phyloP scores from a whole-genome alignment of 2,797 vertebrate species.

The Acrossocheilus wenchowensis region DNA sequence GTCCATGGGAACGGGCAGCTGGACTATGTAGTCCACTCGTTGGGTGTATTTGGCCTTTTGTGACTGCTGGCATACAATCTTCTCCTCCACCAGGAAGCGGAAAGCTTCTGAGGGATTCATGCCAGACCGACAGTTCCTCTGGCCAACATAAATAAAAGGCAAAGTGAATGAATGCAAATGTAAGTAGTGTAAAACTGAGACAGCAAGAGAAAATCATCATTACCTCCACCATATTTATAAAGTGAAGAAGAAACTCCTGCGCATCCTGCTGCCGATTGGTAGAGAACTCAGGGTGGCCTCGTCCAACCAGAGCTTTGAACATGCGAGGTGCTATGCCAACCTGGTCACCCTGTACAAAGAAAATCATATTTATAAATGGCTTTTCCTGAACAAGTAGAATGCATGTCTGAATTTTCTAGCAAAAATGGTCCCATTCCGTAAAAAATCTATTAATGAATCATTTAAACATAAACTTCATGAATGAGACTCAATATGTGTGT shows the following conservation, averaged over 20 bases:
- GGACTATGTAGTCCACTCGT: slow-evolving; percentile 97
- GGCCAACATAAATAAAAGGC: slow-evolving; percentile 34
- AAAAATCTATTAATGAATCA: neutral
- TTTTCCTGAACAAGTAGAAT: neutral
- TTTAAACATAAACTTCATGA: neutral
- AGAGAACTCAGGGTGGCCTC: slow-evolving; percentile 97
- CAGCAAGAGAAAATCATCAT: slow-evolving; percentile 35
- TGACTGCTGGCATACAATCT: slow-evolving; percentile 95
- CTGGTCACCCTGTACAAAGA: slow-evolving; percentile 86
- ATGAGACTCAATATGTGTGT: neutral
- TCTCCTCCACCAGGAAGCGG: slow-evolving; percentile 96
- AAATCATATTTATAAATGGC: neutral
- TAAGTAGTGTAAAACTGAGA: neutral
- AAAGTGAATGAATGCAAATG: neutral
- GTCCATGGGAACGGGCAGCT: slow-evolving; percentile 97
- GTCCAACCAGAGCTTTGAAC: slow-evolving; percentile 97
- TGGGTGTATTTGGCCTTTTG: slow-evolving; percentile 98
- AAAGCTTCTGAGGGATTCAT: slow-evolving; percentile 96
- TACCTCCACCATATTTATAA: slow-evolving; percentile 99
- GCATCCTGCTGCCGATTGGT: slow-evolving; percentile 98
- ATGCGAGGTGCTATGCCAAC: slow-evolving; percentile 94
- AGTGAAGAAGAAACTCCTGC: slow-evolving; percentile 98
- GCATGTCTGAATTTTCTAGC: neutral
- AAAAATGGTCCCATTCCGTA: neutral
- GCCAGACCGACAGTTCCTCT: slow-evolving; percentile 97